Base-by-base conservation (phyloP, 92 coral and sea anemone species). In the Umimayanthus kanabou region DNA sequence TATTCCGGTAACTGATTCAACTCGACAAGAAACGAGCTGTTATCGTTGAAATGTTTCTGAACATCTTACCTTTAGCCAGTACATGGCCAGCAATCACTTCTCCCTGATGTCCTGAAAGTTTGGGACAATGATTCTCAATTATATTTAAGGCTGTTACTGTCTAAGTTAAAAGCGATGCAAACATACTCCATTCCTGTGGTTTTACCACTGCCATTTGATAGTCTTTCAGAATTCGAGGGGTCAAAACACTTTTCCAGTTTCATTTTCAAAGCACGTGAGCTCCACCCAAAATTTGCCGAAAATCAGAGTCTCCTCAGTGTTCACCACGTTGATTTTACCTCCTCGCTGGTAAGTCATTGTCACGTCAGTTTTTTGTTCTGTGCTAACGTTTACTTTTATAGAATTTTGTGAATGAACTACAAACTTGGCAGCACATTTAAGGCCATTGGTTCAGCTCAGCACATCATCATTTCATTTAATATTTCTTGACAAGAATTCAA, bases 401-500 rank as follows among this genome's bases (percentile, higher is more conserved):
- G 1, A 66, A 9, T 82, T 65, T 50, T 50, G 66, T 28, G 42
- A 13, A 67, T 70, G 30, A 28, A 39, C 79, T 47, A 47, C 14
- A 71, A 73, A 43, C 13, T 20, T 75, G 53, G 47, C 53, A 39
- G 45, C 79, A 6, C 39, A 23, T 4, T 43, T 69, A 16, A 65
- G 71, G n/a, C 49, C 45, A 80, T 18, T 28, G 77, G 43, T 14
- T 83, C 49, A 43, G 65, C n/a, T 57, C 74, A 18, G 55, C 78
- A 83, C 77, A 83, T 83, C 77, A 83, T 67, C 78, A 69, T 69
- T 83, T 83, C 87, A 83, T 83, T 82, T 83, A 83, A 67, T 50
- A 47, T 70, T 23, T 42, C 49, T 70, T 83, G 87, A 83, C 78
- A 83, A 83, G 87, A 83, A 83, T 83, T 83, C 87, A 83, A 73